Conservation (phyloP, 2,797 vertebrate genomes). For the Crenuchus spilurus region DNA sequence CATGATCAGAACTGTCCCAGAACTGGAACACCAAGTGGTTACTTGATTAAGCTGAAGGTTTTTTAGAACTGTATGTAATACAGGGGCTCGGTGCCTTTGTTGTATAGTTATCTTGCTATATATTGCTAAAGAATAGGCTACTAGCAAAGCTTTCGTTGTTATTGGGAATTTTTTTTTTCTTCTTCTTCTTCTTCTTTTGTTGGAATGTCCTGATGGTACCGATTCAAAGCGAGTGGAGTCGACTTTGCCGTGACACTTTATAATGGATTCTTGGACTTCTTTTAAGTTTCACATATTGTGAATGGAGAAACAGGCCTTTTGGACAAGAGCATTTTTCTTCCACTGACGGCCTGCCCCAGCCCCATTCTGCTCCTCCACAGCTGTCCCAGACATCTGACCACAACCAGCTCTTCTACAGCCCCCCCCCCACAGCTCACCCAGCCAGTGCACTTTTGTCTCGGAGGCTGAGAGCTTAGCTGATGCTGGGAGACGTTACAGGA, state of each 20-base stretch:
- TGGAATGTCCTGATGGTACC: conserved; percentile 50
- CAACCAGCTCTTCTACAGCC: neutral
- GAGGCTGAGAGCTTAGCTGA: neutral
- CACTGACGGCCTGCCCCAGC: conserved; percentile 9
- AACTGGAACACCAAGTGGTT: neutral
- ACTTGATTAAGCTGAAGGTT: conserved; percentile 9
- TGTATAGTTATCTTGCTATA: conserved; percentile 52
- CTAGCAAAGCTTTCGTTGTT: conserved; percentile 27
- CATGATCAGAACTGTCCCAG: neutral
- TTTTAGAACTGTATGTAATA: conserved; percentile 15
- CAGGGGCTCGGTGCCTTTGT: conserved; percentile 6
- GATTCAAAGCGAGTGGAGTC: conserved; percentile 51
- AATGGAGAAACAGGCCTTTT: conserved; percentile 30
- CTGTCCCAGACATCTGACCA: neutral
- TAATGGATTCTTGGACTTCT: conserved; percentile 52
- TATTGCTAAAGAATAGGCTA: conserved; percentile 41
- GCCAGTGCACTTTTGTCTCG: conserved; percentile 1
- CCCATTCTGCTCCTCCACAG: neutral
- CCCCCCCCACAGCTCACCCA: neutral
- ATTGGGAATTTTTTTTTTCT: conserved; percentile 12
- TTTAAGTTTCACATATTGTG: conserved; percentile 61
- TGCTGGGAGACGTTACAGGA: conserved; percentile 3
- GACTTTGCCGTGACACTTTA: conserved; percentile 56
- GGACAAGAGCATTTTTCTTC: conserved; percentile 13
- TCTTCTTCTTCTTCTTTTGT: conserved; percentile 11